A percentile compares a stretch with the other conserved stretches of the same genome.
phyloP scores from a whole-genome alignment of 30 jellyfish, hydroid and myxozoan genomes.

The Chrysaora quinquecirrha region DNA sequence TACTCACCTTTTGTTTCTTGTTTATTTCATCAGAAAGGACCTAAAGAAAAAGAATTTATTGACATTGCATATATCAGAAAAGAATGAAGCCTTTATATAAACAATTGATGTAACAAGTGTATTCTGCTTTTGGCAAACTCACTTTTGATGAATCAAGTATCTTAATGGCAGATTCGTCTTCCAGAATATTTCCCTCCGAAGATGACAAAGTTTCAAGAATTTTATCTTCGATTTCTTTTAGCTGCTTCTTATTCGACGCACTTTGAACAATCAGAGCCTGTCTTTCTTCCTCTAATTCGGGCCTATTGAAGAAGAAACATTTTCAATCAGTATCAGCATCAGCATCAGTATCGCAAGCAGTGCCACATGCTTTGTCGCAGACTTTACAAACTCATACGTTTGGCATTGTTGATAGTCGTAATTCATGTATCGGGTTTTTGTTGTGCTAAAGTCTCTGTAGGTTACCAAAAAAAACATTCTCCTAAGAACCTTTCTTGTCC shows the following conservation, averaged over 20 bases:
- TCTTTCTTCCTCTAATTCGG: constrained; percentile 96
- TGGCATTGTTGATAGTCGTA: too few species aligned
- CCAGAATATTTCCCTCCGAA: constrained; percentile 94
- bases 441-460: too few species aligned
- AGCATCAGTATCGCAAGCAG: too few species aligned
- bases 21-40: constrained; percentile 91
- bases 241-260: constrained; percentile 92
- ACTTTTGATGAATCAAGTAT: constrained; percentile 93
- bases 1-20: constrained; percentile 87
- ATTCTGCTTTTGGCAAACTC: neutral
- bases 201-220: constrained; percentile 92
- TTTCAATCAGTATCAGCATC: too few species aligned
- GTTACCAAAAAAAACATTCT: too few species aligned
- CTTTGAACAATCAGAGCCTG: constrained; percentile 95
- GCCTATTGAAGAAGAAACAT: constrained; percentile 42
- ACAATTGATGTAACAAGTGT: neutral
- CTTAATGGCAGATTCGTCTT: constrained; percentile 94
- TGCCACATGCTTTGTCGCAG: too few species aligned
- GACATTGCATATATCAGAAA: too few species aligned
- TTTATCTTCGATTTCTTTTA: constrained; percentile 90
- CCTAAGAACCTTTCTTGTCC: too few species aligned
- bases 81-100: too few species aligned
- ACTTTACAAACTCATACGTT: too few species aligned
- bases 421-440: too few species aligned
- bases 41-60: constrained; percentile 47